Evolutionary conservation across 1,140 invertebrate species (phyloP), one percentile per base, ranked within the genome.

Genomic region (Pogonomyrmex californicus): DNA sequence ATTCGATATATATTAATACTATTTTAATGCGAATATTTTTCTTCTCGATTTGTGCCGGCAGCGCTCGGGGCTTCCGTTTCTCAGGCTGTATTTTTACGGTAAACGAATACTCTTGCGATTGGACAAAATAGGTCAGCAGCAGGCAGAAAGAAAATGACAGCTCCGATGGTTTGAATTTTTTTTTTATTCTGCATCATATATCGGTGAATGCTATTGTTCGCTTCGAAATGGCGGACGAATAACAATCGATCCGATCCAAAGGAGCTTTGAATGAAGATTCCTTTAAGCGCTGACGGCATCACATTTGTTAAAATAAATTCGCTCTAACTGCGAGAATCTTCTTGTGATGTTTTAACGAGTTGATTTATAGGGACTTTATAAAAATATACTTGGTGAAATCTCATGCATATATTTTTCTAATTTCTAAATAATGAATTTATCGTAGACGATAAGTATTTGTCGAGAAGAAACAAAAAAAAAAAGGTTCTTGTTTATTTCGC

Each of bases 91-190:
- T 82, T 82, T 83, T 83, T 70, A 81, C 36, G 30, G 10, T 66
- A 81, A 81, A 66, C 17, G 23, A 51, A 51, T 75, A 76, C 49
- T 68, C 77, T 30, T 58, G n/a, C 76, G 60, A 87, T 87, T 71
- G n/a, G 14, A n/a, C 33, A 38, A 88, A 88, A 49, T 86, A 68
- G 83, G 87, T 89, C 87, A 86, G 17, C 44, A 54, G 33, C 12
- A 58, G 54, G 51, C 65, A 49, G 60, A 82, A 60, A 44, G 47
- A 66, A 62, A 89, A 86, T 82, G 62, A 89, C 44, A 82, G 54
- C 36, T 68, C 77, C 68, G 47, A 68, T 60, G 30, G 56, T 41
- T 73, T 14, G 10, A 58, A 17, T 77, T 75, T 85, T 83, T 65
- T n/a, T 23, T 71, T 38, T 36, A 14, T 23, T 2, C 70, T 36